A percentile compares a stretch with the other conserved stretches of the same genome.
phyloP scores from a whole-genome alignment of 30 jellyfish, hydroid and myxozoan species.

The Morbakka virulenta region DNA sequence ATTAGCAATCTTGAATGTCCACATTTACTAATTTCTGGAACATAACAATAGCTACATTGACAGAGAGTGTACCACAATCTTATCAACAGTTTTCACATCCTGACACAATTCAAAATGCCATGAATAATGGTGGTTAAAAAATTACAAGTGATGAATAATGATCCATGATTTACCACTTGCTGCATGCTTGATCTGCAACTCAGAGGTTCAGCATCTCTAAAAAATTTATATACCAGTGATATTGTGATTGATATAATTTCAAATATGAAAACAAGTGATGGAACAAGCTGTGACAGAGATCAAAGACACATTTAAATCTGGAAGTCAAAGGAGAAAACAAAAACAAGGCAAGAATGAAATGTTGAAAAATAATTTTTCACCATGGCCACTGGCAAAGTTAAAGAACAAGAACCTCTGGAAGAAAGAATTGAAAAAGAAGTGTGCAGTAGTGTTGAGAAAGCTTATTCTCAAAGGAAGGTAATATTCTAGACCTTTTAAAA shows the following conservation, averaged over 20 bases:
- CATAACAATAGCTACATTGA: no score
- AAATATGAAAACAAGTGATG: background rate
- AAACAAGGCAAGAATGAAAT: background rate
- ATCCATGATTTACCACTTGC: background rate
- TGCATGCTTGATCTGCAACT: background rate
- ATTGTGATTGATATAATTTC: background rate
- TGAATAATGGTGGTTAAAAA: no score
- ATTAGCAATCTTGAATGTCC: no score
- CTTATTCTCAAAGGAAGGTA: background rate
- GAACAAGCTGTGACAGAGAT: constrained; percentile 1
- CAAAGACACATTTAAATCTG: background rate
- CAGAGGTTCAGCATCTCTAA: background rate
- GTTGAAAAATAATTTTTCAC: background rate
- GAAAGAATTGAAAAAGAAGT: background rate
- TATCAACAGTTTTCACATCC: no score
- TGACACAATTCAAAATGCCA: no score
- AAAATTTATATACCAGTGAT: background rate
- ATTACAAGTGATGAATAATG: no score
- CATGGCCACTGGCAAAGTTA: background rate
- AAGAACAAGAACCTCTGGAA: background rate
- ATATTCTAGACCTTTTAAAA: background rate
- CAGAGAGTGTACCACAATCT: no score
- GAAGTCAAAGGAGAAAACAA: background rate
- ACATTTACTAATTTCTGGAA: no score
- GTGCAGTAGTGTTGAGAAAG: background rate